phyloP scores from a whole-genome alignment of 2,888 invertebrate species.

The Smittia sp. region DNA sequence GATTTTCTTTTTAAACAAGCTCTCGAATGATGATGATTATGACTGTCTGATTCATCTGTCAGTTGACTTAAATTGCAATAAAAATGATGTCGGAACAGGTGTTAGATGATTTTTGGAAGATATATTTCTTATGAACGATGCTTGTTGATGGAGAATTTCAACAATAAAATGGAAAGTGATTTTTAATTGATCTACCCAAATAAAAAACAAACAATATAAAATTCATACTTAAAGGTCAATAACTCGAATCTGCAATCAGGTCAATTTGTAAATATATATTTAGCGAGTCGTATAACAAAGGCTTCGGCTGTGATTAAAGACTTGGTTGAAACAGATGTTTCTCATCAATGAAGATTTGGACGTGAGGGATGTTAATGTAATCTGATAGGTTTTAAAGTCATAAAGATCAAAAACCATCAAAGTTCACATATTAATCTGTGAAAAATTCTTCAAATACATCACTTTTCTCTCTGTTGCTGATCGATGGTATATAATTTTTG shows the following conservation, averaged over 20 bases:
- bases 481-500: not conserved
- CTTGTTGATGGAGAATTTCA: too few relatives aligned
- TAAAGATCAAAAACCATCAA: slow-evolving; percentile 38
- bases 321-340: slow-evolving; percentile 23
- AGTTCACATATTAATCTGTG: slow-evolving; percentile 15
- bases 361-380: slow-evolving; percentile 10
- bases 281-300: not conserved
- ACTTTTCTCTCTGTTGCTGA: not conserved
- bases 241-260: too few relatives aligned
- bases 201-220: too few relatives aligned
- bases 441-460: slow-evolving; percentile 15
- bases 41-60: slow-evolving; percentile 1
- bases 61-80: not conserved
- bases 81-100: slow-evolving; percentile 30
- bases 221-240: too few relatives aligned
- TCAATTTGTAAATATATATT: not conserved
- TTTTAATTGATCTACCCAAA: too few relatives aligned
- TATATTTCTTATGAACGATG: too few relatives aligned
- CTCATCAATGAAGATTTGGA: slow-evolving; percentile 22
- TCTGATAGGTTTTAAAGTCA: slow-evolving; percentile 23
- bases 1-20: too few relatives aligned
- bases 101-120: too few relatives aligned
- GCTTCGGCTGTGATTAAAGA: slow-evolving; percentile 2
- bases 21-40: not conserved
- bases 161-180: too few relatives aligned